A percentile compares a stretch with the other conserved stretches of the same genome.
Evolutionary conservation across 2,888 invertebrate species (phyloP).

Genomic region (Brachycybe producta): DNA sequence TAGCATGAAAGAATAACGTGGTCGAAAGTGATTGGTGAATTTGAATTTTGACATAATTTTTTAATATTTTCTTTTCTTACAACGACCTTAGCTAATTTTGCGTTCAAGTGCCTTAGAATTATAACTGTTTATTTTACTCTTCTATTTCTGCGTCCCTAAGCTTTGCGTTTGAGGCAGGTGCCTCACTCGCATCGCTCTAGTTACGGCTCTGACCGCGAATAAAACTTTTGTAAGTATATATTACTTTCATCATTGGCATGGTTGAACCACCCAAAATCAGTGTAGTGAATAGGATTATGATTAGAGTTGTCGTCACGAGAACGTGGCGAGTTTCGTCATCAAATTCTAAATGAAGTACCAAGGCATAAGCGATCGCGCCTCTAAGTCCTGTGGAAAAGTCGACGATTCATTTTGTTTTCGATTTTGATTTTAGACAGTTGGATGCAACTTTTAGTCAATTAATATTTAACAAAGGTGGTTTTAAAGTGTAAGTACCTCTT

Average conservation of each 20-base stretch:
- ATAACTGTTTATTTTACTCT: too few relatives aligned
- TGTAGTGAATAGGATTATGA: conserved; percentile 91
- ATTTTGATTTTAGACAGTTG: background rate
- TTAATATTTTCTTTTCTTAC: too few relatives aligned
- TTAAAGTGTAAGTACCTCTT: too few relatives aligned
- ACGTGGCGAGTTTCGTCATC: conserved; percentile 90
- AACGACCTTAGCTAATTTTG: background rate
- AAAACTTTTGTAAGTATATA: background rate
- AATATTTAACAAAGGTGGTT: too few relatives aligned
- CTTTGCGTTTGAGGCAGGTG: too few relatives aligned
- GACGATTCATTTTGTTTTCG: background rate
- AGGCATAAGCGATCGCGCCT: conserved; percentile 94
- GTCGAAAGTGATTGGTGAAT: too few relatives aligned
- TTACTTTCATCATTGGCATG: conserved; percentile 84
- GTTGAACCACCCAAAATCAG: conserved; percentile 92
- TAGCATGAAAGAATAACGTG: too few relatives aligned
- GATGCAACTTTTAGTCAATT: too few relatives aligned
- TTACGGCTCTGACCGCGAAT: background rate
- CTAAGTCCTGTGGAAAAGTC: conserved; percentile 55
- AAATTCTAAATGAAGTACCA: conserved; percentile 87
- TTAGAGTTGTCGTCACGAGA: conserved; percentile 94
- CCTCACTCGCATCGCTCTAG: too few relatives aligned
- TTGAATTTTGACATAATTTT: conserved; percentile 6
- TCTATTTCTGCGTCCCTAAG: too few relatives aligned
- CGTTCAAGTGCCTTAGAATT: too few relatives aligned